A percentile compares a stretch with the other conserved stretches of the same genome.
Evolutionary conservation across 92 coral and sea anemone species (phyloP).

Genomic region (Pocillopora grandis): DNA sequence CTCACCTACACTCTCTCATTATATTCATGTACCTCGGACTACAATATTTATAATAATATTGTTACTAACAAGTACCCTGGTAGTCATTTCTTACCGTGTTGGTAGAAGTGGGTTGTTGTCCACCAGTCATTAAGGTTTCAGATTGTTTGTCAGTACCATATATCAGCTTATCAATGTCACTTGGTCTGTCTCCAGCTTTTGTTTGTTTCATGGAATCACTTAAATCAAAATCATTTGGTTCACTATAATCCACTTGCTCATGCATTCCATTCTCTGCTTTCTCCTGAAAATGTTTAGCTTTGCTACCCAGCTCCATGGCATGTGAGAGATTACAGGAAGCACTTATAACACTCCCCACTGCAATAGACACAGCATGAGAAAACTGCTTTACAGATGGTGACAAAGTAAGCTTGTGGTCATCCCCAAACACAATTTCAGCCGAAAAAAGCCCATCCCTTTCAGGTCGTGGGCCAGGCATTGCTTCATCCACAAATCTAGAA

Average conservation of each 20-base stretch:
- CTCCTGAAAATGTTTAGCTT: slow-evolving; percentile 37
- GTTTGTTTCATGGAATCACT: background rate
- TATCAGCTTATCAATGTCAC: slow-evolving; percentile 20
- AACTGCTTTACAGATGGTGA: slow-evolving; percentile 71
- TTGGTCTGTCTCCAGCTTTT: background rate
- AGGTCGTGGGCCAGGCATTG: slow-evolving; percentile 80
- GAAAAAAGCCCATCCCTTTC: slow-evolving; percentile 81
- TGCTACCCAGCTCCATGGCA: slow-evolving; percentile 72
- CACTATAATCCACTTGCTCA: background rate
- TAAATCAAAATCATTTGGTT: background rate
- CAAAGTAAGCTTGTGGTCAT: slow-evolving; percentile 63
- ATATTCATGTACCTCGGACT: background rate
- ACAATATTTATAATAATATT: background rate
- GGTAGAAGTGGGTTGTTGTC: background rate
- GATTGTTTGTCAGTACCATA: background rate
- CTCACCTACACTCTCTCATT: too few relatives aligned
- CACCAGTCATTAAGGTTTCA: background rate
- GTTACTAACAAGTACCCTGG: too few relatives aligned
- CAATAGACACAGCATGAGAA: slow-evolving; percentile 56
- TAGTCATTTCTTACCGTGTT: slow-evolving; percentile 2
- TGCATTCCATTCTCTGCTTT: background rate
- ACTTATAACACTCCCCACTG: slow-evolving; percentile 70
- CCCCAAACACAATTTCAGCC: slow-evolving; percentile 69
- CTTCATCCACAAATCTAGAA: slow-evolving; percentile 74
- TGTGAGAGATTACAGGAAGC: slow-evolving; percentile 79